Evolutionary conservation across 2,888 invertebrate genomes (phyloP), one percentile per base, ranked within the genome.

Genomic region (Chaetoderma sp.): DNA sequence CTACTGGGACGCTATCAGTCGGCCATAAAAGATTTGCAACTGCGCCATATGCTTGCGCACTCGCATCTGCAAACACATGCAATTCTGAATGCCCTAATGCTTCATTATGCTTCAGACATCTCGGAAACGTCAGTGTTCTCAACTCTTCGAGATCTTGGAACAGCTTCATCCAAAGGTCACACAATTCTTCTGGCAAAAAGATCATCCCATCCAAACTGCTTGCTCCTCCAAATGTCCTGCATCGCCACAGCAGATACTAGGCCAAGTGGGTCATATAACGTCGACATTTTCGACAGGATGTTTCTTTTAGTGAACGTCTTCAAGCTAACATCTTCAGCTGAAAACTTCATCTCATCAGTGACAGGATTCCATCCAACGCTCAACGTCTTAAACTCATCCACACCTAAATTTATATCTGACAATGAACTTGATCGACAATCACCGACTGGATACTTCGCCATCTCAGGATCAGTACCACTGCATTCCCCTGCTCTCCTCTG

Each of bases 161-260:
- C 16, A 27, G 16, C 27, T 13, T 52, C 21, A 5, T 30, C 52
- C 52, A 52, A 30, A 5, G n/a, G 2, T 3, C 27, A 28, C 32
- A n/a, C 3, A 52, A 3, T 4, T 52, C 52, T 30, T 27, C 27
- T 16, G 52, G 52, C 32, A 52, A 52, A n/a, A 16, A 3, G 2
- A 27, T 52, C 52, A 21, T 52, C 52, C 32, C 52, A 52, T 28
- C n/a, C 52, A 13, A 52, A 16, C 13, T 25, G 10, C 32, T 25
- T 52, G 16, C 28, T 13, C 21, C 52, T 30, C 52, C 52, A 52
- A 13, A 52, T 52, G 30, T 52, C 52, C 52, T 30, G 52, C 32
- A 52, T 16, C 13, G 28, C 52, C 10, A 50, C 27, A 4, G 27
- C 50, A 6, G 50, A 50, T 13, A 18, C 50, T 6, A 52, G 52